phyloP scores from a whole-genome alignment of 92 coral and sea anemone genomes.

The Meandrina meandrites region DNA sequence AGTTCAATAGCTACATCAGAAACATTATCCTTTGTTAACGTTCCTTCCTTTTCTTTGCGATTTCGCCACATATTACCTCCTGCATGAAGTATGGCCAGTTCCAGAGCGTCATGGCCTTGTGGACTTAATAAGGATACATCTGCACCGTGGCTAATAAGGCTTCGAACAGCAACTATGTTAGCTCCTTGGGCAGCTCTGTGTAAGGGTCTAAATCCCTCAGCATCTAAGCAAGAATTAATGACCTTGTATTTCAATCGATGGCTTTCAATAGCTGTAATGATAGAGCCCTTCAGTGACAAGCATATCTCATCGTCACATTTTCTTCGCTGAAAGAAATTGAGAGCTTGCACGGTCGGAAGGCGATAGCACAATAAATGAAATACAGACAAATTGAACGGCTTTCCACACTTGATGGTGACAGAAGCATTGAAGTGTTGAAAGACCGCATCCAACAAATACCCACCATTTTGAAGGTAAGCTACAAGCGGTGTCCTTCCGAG shows the following conservation, averaged over 20 bases:
- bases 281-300: conserved; percentile 30
- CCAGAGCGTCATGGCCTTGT: conserved; percentile 12
- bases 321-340: conserved; percentile 1
- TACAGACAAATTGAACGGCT: conserved; percentile 33
- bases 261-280: conserved; percentile 33
- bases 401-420: conserved; percentile 28
- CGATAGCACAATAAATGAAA: conserved; percentile 42
- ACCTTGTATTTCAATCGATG: conserved; percentile 37
- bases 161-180: conserved; percentile 49
- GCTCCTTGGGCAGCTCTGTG: conserved; percentile 78
- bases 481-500: conserved; percentile 18
- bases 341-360: neutral
- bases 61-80: neutral
- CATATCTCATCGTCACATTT: conserved; percentile 55
- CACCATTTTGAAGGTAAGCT: conserved; percentile 10
- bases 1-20: conserved; percentile 19
- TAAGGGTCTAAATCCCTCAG: conserved; percentile 53
- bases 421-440: conserved; percentile 15
- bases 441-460: neutral
- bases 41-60: neutral
- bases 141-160: conserved; percentile 20
- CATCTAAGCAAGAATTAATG: conserved; percentile 54
- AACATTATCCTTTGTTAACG: neutral
- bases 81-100: conserved; percentile 29
- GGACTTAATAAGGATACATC: neutral